These are phyloP conservation scores for Drepana falcataria DNA, from an alignment of 2,888 invertebrate species.

Conservation along the genomic window DNA sequence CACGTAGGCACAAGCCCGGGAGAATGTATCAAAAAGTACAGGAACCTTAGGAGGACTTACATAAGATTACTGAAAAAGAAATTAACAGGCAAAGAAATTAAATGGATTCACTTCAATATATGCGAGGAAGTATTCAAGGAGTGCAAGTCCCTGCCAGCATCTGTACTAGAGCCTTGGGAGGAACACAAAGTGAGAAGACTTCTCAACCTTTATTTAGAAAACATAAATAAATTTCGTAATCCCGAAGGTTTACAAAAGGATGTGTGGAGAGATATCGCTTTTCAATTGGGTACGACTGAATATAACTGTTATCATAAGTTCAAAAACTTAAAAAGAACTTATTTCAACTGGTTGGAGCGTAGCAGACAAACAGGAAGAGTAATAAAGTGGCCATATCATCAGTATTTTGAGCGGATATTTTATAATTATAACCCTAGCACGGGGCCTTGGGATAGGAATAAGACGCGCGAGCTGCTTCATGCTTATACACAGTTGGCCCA, in stretches of 20 bases:
- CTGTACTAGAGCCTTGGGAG: slow-evolving; percentile 59
- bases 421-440: slow-evolving; percentile 50
- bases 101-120: slow-evolving; percentile 61
- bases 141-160: slow-evolving; percentile 45
- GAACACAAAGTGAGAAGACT: slow-evolving; percentile 53
- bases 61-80: slow-evolving; percentile 64
- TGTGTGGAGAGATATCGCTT: slow-evolving; percentile 65
- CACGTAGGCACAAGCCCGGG: slow-evolving; percentile 48
- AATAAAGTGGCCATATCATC: slow-evolving; percentile 62
- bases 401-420: slow-evolving; percentile 65
- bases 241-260: slow-evolving; percentile 56
- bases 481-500: slow-evolving; percentile 54
- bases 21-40: slow-evolving; percentile 61
- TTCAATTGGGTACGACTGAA: slow-evolving; percentile 51
- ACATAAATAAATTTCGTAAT: slow-evolving; percentile 49
- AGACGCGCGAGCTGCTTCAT: slow-evolving; percentile 50
- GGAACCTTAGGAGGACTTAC: slow-evolving; percentile 58
- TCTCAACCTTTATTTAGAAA: slow-evolving; percentile 59
- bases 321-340: slow-evolving; percentile 64
- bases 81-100: slow-evolving; percentile 56
- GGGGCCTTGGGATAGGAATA: slow-evolving; percentile 54
- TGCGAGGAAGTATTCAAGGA: slow-evolving; percentile 68
- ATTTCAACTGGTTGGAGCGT: slow-evolving; percentile 55
- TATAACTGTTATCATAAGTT: slow-evolving; percentile 69
- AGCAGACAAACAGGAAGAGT: slow-evolving; percentile 49